Percentiles rank a stretch among this genome's conserved stretches.
Conservation (phyloP, 2,797 vertebrate species). For the Coregonus sp. region DNA sequence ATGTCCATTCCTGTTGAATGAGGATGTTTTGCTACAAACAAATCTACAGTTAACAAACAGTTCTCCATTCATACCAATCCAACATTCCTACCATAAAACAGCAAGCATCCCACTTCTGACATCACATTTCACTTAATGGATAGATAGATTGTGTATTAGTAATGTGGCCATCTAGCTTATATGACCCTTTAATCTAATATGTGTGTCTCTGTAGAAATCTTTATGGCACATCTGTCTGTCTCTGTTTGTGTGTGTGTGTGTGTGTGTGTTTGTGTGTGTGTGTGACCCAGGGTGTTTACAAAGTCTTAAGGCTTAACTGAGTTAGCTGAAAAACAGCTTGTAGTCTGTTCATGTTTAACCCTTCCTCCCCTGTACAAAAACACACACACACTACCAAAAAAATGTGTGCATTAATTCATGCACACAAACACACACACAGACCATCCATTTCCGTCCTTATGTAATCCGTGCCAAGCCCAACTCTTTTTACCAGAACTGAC, state of each 20-base stretch:
- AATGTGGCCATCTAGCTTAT: background rate
- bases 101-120: constrained; percentile 15
- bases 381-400: background rate
- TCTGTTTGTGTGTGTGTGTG: background rate
- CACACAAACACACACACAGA: background rate
- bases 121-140: background rate
- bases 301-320: background rate
- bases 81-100: background rate
- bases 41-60: background rate
- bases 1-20: background rate
- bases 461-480: background rate
- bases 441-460: background rate
- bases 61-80: background rate
- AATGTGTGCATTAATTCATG: background rate
- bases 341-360: background rate
- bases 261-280: background rate
- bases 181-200: background rate
- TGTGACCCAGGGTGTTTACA: background rate
- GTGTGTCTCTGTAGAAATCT: background rate
- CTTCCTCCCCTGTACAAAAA: background rate
- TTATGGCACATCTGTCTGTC: background rate
- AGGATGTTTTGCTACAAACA: background rate
- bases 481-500: background rate
- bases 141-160: background rate
- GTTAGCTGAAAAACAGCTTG: background rate